Conservation (phyloP, 2,797 vertebrate species). For the Eupleurogrammus muticus region DNA sequence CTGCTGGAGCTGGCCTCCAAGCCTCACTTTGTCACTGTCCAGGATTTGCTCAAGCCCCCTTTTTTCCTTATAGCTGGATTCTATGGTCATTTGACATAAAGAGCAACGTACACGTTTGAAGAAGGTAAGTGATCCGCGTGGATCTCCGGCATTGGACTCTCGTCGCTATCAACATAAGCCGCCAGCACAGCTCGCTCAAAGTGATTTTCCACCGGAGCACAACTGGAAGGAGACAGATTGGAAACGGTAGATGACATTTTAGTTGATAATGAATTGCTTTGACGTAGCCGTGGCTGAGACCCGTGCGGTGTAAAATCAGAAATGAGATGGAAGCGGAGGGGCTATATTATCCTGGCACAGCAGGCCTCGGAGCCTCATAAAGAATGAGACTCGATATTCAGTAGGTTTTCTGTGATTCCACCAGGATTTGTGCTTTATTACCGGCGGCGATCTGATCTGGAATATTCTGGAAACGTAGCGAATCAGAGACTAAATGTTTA, state of each 20-base stretch:
- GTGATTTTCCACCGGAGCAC: slow-evolving; percentile 20
- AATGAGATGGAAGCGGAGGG: slow-evolving; percentile 17
- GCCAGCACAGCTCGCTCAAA: slow-evolving; percentile 25
- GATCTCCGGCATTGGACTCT: slow-evolving; percentile 26
- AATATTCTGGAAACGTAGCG: slow-evolving; percentile 58
- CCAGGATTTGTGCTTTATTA: slow-evolving; percentile 40
- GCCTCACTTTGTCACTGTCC: slow-evolving; percentile 51
- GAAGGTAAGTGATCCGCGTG: slow-evolving; percentile 62
- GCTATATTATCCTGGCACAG: slow-evolving; percentile 12
- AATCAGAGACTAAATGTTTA: slow-evolving; percentile 70
- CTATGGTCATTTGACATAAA: slow-evolving; percentile 41
- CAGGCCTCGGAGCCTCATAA: slow-evolving; percentile 3
- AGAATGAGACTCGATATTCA: slow-evolving; percentile 14
- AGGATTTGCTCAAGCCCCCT: slow-evolving; percentile 23
- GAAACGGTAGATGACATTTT: slow-evolving; percentile 46
- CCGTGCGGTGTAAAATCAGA: slow-evolving; percentile 23
- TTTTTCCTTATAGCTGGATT: slow-evolving; percentile 60
- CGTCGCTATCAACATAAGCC: slow-evolving; percentile 5
- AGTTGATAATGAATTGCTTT: slow-evolving; percentile 46
- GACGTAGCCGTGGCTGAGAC: slow-evolving; percentile 23
- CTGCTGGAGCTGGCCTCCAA: slow-evolving; percentile 92
- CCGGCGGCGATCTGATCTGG: slow-evolving; percentile 47
- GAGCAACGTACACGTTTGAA: slow-evolving; percentile 4
- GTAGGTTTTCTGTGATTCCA: slow-evolving; percentile 22
- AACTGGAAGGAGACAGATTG: slow-evolving; percentile 50